Conservation (phyloP, 2,113 vertebrate genomes). For the Hemicordylus capensis region DNA sequence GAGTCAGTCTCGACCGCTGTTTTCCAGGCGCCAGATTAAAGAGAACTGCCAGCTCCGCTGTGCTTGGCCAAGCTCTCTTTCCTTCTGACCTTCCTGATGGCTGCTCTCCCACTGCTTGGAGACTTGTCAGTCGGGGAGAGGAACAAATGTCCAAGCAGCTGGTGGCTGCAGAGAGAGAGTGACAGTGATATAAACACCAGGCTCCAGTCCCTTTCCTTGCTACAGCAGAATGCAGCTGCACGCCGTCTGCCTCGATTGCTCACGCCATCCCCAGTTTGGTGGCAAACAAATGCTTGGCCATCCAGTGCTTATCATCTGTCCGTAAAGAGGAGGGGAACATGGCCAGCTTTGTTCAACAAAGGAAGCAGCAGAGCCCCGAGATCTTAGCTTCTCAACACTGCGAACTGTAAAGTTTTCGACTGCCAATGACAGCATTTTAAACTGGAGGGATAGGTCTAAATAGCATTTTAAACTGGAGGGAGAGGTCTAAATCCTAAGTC, state of each 20-base stretch:
- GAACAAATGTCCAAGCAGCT: constrained; percentile 50
- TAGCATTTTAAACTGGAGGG: too few relatives aligned
- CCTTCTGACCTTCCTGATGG: constrained; percentile 16
- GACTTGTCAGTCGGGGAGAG: neutral
- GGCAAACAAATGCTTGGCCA: neutral
- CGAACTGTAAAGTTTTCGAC: neutral
- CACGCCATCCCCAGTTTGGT: neutral
- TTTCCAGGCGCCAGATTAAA: constrained; percentile 15
- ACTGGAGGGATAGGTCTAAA: neutral
- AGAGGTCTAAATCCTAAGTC: too few relatives aligned
- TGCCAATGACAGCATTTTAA: neutral
- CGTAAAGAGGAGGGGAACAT: too few relatives aligned
- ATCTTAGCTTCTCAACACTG: neutral
- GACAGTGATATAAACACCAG: neutral
- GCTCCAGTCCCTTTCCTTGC: neutral
- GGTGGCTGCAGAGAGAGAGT: neutral
- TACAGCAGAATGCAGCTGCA: constrained; percentile 39
- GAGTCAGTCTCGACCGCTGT: neutral
- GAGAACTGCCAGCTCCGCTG: constrained; percentile 26
- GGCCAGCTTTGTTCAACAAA: neutral
- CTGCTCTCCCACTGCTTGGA: constrained; percentile 16
- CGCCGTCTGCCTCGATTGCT: neutral
- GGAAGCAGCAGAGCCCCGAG: too few relatives aligned
- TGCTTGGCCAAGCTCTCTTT: neutral
- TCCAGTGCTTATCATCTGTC: neutral